phyloP scores from a whole-genome alignment of 1,140 invertebrate species.

The Temnothorax longispinosus region DNA sequence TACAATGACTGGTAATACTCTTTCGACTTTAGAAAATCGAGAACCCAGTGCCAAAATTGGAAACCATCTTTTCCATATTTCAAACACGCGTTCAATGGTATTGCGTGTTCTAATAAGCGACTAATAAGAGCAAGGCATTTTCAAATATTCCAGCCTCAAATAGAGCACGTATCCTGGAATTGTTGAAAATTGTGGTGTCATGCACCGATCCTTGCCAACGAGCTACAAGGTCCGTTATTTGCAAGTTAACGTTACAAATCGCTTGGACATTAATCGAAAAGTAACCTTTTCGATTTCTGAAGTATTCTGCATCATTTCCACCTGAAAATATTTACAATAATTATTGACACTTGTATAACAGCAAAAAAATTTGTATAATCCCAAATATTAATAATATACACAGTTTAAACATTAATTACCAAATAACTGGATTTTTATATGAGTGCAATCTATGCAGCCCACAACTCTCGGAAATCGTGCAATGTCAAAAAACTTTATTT shows the following conservation, averaged over 20 bases:
- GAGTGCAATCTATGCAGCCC: constrained; percentile 10
- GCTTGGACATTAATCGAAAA: constrained; percentile 8
- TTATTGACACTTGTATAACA: too few relatives aligned
- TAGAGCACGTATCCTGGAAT: background rate
- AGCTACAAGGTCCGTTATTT: background rate
- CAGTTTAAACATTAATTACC: background rate
- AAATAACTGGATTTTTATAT: background rate
- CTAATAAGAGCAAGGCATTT: background rate
- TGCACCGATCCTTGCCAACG: background rate
- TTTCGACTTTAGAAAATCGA: background rate
- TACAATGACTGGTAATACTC: background rate
- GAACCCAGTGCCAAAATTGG: background rate
- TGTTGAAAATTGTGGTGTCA: background rate
- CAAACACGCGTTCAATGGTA: background rate
- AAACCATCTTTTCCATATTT: background rate
- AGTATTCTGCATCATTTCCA: background rate
- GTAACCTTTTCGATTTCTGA: background rate
- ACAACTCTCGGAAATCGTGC: constrained; percentile 7
- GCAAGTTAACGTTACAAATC: background rate
- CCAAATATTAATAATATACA: too few relatives aligned
- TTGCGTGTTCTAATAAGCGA: background rate
- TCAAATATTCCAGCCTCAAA: background rate
- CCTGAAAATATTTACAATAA: background rate
- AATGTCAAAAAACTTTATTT: background rate
- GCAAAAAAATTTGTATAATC: too few relatives aligned